Conservation (phyloP, 1,140 invertebrate species). For the Drosophila teissieri region DNA sequence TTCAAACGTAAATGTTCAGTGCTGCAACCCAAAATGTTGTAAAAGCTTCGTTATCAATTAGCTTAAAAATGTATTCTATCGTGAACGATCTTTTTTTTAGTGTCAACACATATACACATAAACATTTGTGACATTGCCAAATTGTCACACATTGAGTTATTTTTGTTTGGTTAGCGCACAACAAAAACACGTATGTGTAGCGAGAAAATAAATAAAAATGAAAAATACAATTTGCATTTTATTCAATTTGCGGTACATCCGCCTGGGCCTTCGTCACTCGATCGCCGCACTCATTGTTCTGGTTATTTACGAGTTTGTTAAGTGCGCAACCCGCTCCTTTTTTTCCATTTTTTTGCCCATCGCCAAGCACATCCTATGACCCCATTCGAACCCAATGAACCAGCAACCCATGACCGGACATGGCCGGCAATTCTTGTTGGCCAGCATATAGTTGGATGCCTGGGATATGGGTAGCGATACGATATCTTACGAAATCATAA, state of each 20-base stretch:
- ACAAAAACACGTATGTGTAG: neutral
- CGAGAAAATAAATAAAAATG: constrained; percentile 45
- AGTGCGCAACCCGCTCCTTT: constrained; percentile 46
- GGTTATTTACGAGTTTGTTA: constrained; percentile 80
- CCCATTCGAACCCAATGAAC: constrained; percentile 29
- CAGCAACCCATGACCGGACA: constrained; percentile 52
- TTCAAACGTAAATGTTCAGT: too few species aligned
- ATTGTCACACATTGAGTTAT: constrained; percentile 80
- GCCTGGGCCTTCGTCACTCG: constrained; percentile 30
- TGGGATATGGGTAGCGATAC: neutral
- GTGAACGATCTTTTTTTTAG: neutral
- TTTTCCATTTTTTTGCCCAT: neutral
- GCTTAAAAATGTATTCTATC: too few species aligned
- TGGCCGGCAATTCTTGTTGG: constrained; percentile 57
- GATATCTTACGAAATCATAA: too few species aligned
- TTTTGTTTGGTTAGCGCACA: constrained; percentile 62
- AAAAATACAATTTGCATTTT: constrained; percentile 82
- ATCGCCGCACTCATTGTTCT: constrained; percentile 67
- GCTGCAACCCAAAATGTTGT: too few species aligned
- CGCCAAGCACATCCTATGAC: constrained; percentile 16
- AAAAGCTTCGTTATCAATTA: too few species aligned
- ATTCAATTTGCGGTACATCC: constrained; percentile 74
- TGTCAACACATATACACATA: constrained; percentile 11
- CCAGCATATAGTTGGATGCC: neutral
- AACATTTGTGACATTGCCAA: constrained; percentile 46